A percentile compares a stretch with the other conserved stretches of the same genome.
Conservation (phyloP, 2,113 vertebrate genomes). For the Sander lucioperca region DNA sequence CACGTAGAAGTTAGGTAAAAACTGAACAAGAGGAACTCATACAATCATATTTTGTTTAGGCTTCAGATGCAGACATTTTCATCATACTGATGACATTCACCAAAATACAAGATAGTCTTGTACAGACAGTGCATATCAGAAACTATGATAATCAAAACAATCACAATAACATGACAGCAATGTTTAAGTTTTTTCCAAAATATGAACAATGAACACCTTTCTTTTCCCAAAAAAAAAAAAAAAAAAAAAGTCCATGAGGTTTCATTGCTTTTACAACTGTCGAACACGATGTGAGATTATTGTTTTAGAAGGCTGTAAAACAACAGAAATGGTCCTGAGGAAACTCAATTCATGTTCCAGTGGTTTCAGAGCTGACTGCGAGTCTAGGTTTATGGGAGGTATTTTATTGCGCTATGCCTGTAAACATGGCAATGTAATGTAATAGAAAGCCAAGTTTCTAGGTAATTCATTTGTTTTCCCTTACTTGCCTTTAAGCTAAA, state of each 20-base stretch:
- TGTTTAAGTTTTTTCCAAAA: constrained; percentile 10
- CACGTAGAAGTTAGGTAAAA: constrained; percentile 22
- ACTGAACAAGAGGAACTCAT: constrained; percentile 21
- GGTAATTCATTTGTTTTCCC: constrained; percentile 21
- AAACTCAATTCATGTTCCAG: constrained; percentile 69
- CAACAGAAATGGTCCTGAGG: constrained; percentile 60
- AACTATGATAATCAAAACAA: constrained; percentile 41
- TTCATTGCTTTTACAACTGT: constrained; percentile 30
- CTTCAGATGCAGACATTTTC: constrained; percentile 41
- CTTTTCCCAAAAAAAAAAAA: not conserved
- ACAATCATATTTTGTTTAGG: constrained; percentile 36
- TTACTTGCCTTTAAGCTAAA: constrained; percentile 21
- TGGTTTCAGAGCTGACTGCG: constrained; percentile 64
- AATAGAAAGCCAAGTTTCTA: constrained; percentile 44
- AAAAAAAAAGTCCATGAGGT: constrained; percentile 25
- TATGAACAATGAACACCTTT: constrained; percentile 1
- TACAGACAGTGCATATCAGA: constrained; percentile 69
- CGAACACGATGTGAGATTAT: constrained; percentile 40
- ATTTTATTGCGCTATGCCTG: constrained; percentile 35
- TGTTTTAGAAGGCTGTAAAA: constrained; percentile 48
- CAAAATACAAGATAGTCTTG: constrained; percentile 53
- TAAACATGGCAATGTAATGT: constrained; percentile 55
- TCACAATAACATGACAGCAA: constrained; percentile 38
- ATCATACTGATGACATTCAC: constrained; percentile 41
- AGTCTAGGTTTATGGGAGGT: constrained; percentile 52